These are phyloP conservation scores for Drosophila setifemur DNA, from an alignment of 1,140 invertebrate genomes.

Conservation along the genomic window DNA sequence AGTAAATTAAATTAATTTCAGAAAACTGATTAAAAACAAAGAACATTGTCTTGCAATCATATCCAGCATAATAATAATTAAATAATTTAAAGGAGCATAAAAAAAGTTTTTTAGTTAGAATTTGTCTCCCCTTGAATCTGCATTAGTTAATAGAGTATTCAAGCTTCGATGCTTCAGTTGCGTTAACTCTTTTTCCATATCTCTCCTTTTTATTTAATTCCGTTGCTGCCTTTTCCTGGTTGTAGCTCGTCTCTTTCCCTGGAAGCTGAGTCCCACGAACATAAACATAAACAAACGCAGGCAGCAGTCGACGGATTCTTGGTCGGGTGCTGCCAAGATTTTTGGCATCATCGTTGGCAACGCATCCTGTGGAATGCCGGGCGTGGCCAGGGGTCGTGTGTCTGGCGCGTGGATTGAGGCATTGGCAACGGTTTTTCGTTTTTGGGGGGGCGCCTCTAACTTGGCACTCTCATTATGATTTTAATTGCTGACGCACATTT, in stretches of 20 bases:
- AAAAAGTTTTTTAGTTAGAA: no score
- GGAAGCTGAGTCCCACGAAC: constrained; percentile 30
- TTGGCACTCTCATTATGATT: constrained; percentile 80
- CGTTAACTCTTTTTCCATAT: neutral
- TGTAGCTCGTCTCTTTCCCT: constrained; percentile 1
- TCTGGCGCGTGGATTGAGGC: constrained; percentile 47
- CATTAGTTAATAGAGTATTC: constrained; percentile 4
- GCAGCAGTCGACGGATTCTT: constrained; percentile 32
- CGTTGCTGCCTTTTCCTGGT: neutral
- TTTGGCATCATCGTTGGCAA: constrained; percentile 68
- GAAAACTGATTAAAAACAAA: no score
- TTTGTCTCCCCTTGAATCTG: no score
- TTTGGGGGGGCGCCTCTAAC: constrained; percentile 46
- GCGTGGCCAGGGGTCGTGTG: constrained; percentile 51
- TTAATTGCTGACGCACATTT: constrained; percentile 81
- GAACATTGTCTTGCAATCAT: no score
- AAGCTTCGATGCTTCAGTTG: neutral
- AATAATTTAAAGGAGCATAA: no score
- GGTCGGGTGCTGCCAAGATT: constrained; percentile 54
- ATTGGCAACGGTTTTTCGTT: constrained; percentile 12
- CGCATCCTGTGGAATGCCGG: constrained; percentile 68
- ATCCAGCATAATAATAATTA: no score
- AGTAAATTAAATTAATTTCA: no score
- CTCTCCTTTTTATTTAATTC: neutral
- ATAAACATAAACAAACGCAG: constrained; percentile 70